Base-by-base conservation (phyloP, 2,797 vertebrate genomes). In the Gorsachius magnificus region DNA sequence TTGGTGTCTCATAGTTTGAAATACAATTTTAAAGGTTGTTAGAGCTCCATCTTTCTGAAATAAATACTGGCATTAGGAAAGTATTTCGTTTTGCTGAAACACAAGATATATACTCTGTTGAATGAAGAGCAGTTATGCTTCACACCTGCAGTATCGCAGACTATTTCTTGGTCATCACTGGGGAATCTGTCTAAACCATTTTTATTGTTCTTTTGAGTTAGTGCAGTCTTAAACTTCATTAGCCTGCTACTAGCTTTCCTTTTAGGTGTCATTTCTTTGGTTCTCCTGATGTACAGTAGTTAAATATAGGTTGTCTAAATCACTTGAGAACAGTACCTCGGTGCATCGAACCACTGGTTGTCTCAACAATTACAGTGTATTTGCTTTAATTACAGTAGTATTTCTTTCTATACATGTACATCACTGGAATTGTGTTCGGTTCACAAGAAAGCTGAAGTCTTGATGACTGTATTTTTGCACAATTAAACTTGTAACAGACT, bases 391-490 rank as follows among this genome's bases (percentile, higher is more conserved):
- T 61, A 8, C 11, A 65, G 3, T 11, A 43, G 25, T 71, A 33
- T 19, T 10, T 86, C 38, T 88, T 81, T n/a, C 64, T 16, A 2
- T 57, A 33, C 53, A 7, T 83, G 51, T 60, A 26, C 10, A 10
- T 83, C 53, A 16, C 79, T 82, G 69, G 35, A 76, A 35, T 33
- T 80, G 10, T 80, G 20, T 85, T 63, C 12, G 45, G 4, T 57
- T 86, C 57, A 45, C 46, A 89, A n/a, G n/a, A 83, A 53, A 69
- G 35, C 43, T 69, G 12, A 69, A 77, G 51, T 74, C 60, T 68
- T 69, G 38, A 31, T 54, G 64, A 35, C 76, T 93, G 35, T 89
- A 79, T 91, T 95, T 95, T 93, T 94, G 85, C 79, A 91, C 88
- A 92, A 74, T 87, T 90, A 84, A 93, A 89, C 36, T 71, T 87